phyloP scores from a whole-genome alignment of 2,113 vertebrate species.

The Stercorarius parasiticus region DNA sequence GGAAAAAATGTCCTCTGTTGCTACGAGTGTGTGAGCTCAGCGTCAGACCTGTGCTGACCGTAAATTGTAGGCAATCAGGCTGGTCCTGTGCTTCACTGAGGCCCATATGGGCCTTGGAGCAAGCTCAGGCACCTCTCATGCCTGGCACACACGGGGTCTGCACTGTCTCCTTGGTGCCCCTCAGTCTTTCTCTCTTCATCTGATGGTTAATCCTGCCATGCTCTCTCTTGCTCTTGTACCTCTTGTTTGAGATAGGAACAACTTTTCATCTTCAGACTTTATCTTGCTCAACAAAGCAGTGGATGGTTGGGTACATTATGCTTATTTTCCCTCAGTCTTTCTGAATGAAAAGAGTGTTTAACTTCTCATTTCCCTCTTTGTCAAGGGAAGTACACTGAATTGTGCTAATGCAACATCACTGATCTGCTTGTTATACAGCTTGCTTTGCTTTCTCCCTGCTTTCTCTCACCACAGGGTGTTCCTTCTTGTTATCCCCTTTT shows the following conservation, averaged over 20 bases:
- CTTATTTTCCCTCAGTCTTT: background rate
- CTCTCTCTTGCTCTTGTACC: background rate
- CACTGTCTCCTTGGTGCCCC: background rate
- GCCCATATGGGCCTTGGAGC: fast-evolving
- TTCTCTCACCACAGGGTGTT: background rate
- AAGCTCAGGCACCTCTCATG: background rate
- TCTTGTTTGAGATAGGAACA: background rate
- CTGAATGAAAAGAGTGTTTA: background rate
- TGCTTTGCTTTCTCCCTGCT: background rate
- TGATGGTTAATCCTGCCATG: background rate
- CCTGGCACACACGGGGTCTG: background rate
- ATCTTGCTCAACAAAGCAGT: background rate
- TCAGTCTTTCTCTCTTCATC: background rate
- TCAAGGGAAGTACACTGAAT: background rate
- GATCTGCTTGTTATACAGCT: background rate
- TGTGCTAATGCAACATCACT: background rate
- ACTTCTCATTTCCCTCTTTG: background rate
- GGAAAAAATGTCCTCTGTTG: background rate
- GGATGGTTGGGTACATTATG: background rate
- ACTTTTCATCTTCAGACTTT: background rate
- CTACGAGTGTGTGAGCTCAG: background rate
- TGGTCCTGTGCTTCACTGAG: background rate
- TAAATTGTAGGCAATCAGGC: fast-evolving
- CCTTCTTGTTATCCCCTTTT: background rate
- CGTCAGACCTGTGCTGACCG: fast-evolving